Base-by-base conservation (phyloP, 23 tunicate genomes). In the Trididemnum miniatum region DNA sequence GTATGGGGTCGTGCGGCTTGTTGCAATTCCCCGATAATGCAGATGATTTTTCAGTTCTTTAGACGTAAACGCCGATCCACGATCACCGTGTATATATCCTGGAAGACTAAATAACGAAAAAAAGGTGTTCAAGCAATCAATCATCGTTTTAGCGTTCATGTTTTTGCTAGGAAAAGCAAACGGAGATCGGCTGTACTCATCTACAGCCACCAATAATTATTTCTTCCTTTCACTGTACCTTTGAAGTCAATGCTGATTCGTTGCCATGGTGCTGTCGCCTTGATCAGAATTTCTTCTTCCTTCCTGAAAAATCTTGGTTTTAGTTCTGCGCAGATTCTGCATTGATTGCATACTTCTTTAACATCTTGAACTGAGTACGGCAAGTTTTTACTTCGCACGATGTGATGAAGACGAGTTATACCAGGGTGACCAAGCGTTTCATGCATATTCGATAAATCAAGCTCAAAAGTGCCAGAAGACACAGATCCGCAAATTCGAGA, bases 1-100 rank as follows among this genome's bases (percentile, higher is more conserved):
- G 27, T 40, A 67, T 31, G 37, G 75, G 7, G 85, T 66, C 2
- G 38, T 66, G 15, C 71, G 20, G 28, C 87, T 83, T n/a, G 87
- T 52, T 4, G 80, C 80, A 3, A 83, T 57, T 1, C 80, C 80
- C 2, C 87, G 31, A 12, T 28, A 12, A 20, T 44, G 30, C 32
- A 83, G 30, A 35, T 37, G 72, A 26, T 83, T 22, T 62, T 72
- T 72, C 38, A 83, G 30, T 31, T 83, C 87, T 30, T 29, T 51
- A 34, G 39, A n/a, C 52, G 57, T 15, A 54, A 83, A 83, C 1
- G 87, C 32, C 2, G 37, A 0, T 1, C 87, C 80, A 2, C 87
- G 71, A 30, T 83, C 87, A 57, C 80, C 65, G 59, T 37, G 59
- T 15, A 73, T 26, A 26, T 35, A 73, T n/a, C 20, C 5, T n/a